A percentile compares a stretch with the other conserved stretches of the same genome.
These are phyloP conservation scores for Acanthurus leucopareius DNA, from an alignment of 2,797 vertebrate species.

Conservation along the genomic window DNA sequence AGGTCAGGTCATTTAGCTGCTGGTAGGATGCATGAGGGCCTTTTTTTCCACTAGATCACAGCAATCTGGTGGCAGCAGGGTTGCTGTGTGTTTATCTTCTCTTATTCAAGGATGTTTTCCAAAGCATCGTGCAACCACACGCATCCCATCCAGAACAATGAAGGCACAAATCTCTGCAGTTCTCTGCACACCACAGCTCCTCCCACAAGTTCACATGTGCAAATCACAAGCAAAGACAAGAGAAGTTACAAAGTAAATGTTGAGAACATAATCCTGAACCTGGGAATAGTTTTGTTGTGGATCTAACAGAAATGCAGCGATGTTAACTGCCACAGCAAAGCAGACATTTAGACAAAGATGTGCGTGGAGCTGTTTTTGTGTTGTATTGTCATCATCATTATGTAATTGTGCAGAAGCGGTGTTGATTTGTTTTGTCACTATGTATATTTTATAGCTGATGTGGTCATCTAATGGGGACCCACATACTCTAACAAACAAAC, in stretches of 20 bases:
- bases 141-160: neutral
- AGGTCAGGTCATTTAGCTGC: conserved; percentile 13
- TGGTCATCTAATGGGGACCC: conserved; percentile 11
- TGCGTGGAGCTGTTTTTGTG: neutral
- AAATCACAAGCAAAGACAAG: conserved; percentile 2
- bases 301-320: conserved; percentile 15
- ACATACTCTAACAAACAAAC: conserved; percentile 11
- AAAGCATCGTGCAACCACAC: neutral
- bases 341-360: conserved; percentile 20
- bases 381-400: conserved; percentile 22
- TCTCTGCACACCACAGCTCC: conserved; percentile 21
- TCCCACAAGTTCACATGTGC: conserved; percentile 19
- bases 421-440: conserved; percentile 36
- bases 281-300: conserved; percentile 8
- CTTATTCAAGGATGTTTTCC: conserved; percentile 1
- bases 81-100: neutral
- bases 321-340: conserved; percentile 29
- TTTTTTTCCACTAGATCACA: neutral
- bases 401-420: conserved; percentile 19
- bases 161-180: conserved; percentile 34
- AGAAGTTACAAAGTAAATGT: conserved; percentile 4
- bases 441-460: conserved; percentile 25
- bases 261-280: neutral
- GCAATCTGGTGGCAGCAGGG: conserved; percentile 19
- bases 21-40: neutral